phyloP scores from a whole-genome alignment of 2,888 invertebrate genomes.

The Parthenolecanium corni region DNA sequence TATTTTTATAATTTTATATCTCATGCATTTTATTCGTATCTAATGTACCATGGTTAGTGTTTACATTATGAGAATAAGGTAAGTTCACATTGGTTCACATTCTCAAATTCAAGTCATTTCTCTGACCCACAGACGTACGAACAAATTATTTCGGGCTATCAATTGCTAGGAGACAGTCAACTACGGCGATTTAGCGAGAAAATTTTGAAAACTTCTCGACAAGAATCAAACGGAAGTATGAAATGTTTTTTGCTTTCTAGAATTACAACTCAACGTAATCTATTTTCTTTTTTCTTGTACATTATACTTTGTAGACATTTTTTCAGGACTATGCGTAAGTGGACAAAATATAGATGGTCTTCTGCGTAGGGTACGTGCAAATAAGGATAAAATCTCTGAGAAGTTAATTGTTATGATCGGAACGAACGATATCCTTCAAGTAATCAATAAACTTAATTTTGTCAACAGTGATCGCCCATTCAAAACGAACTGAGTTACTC shows the following conservation, averaged over 20 bases:
- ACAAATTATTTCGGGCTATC: no score
- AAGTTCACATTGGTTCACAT: no score
- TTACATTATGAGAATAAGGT: no score
- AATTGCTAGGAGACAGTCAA: slow-evolving; percentile 33
- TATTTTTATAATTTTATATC: no score
- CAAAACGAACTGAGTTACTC: no score
- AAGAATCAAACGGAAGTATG: slow-evolving; percentile 15
- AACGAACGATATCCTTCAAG: slow-evolving; percentile 33
- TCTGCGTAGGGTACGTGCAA: slow-evolving; percentile 22
- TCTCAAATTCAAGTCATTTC: no score
- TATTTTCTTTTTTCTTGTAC: neutral
- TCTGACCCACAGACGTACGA: no score
- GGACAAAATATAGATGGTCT: slow-evolving; percentile 32
- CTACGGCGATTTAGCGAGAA: slow-evolving; percentile 32
- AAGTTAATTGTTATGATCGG: slow-evolving; percentile 32
- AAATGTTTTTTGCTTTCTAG: neutral
- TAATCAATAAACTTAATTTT: no score
- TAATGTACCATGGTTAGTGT: no score
- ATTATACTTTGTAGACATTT: slow-evolving; percentile 11
- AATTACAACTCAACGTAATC: neutral
- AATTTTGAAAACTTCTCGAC: slow-evolving; percentile 27
- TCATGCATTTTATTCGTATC: no score
- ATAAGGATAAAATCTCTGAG: slow-evolving; percentile 29
- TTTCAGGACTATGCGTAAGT: slow-evolving; percentile 32
- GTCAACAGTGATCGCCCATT: no score